Percentiles rank a stretch among this genome's conserved stretches.
Evolutionary conservation across 1,140 invertebrate species (phyloP).

Genomic region (Nomia melanderi): DNA sequence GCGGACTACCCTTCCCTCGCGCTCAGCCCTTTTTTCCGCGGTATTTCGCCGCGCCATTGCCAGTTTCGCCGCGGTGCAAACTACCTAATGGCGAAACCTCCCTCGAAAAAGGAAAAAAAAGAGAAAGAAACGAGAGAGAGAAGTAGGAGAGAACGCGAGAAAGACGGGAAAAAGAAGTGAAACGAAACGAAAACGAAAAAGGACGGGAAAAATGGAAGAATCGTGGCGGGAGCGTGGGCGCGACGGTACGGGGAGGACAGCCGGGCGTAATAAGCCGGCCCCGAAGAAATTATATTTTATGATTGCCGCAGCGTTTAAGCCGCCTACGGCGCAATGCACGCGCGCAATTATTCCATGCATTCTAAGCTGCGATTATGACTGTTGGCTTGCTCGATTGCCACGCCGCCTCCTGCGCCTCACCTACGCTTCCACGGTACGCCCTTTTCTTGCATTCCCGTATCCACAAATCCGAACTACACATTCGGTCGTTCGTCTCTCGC

Average conservation of each 20-base stretch:
- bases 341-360: slow-evolving; percentile 74
- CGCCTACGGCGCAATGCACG: slow-evolving; percentile 57
- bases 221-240: neutral
- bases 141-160: no score
- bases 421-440: neutral
- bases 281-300: slow-evolving; percentile 72
- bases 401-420: neutral
- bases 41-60: slow-evolving; percentile 29
- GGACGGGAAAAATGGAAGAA: neutral
- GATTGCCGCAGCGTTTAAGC: slow-evolving; percentile 67
- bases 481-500: slow-evolving; percentile 13
- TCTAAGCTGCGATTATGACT: slow-evolving; percentile 70
- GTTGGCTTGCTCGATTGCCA: slow-evolving; percentile 33
- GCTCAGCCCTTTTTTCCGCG: slow-evolving; percentile 12
- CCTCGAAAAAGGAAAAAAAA: slow-evolving; percentile 48
- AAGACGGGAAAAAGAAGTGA: no score
- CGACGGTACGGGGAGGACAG: slow-evolving; percentile 10
- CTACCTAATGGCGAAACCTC: slow-evolving; percentile 49
- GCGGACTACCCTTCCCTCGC: slow-evolving; percentile 7
- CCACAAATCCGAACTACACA: slow-evolving; percentile 40
- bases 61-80: slow-evolving; percentile 44
- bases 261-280: slow-evolving; percentile 60
- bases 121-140: no score
- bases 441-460: slow-evolving; percentile 44
- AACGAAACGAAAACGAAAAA: no score